phyloP scores from a whole-genome alignment of 2,113 vertebrate genomes.

The Tetrao urogallus region DNA sequence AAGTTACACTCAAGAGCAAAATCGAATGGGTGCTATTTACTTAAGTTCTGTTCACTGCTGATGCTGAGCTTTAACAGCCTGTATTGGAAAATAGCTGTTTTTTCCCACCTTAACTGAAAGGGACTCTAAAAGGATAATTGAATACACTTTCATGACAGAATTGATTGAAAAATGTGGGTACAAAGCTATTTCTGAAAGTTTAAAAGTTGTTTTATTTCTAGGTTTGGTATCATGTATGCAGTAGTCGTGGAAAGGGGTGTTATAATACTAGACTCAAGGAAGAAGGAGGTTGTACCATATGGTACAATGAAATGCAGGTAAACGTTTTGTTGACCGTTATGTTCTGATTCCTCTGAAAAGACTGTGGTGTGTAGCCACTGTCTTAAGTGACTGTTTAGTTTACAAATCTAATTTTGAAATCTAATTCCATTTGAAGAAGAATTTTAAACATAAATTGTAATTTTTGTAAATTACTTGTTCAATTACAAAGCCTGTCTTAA shows the following conservation, averaged over 20 bases:
- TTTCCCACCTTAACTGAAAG: background rate
- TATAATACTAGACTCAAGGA: conserved; percentile 95
- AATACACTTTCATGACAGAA: background rate
- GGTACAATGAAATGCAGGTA: conserved; percentile 98
- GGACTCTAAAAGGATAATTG: background rate
- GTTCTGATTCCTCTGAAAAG: background rate
- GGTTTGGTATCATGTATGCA: conserved; percentile 98
- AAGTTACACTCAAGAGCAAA: conserved; percentile 31
- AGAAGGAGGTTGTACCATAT: conserved; percentile 96
- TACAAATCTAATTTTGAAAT: background rate
- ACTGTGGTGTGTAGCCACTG: background rate
- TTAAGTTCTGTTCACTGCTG: background rate
- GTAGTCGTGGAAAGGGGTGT: conserved; percentile 92
- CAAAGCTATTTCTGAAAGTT: background rate
- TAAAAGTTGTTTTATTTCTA: conserved; percentile 47
- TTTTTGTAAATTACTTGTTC: background rate
- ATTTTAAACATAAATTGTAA: background rate
- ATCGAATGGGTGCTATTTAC: background rate
- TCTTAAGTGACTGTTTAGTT: background rate
- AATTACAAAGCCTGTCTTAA: background rate
- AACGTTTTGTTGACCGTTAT: background rate
- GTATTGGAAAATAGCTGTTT: background rate
- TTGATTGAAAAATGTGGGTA: background rate
- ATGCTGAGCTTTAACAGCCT: background rate
- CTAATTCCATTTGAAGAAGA: background rate